A percentile compares a stretch with the other conserved stretches of the same genome.
phyloP scores from a whole-genome alignment of 2,888 invertebrate species.

The Zaprionus bogoriensis region DNA sequence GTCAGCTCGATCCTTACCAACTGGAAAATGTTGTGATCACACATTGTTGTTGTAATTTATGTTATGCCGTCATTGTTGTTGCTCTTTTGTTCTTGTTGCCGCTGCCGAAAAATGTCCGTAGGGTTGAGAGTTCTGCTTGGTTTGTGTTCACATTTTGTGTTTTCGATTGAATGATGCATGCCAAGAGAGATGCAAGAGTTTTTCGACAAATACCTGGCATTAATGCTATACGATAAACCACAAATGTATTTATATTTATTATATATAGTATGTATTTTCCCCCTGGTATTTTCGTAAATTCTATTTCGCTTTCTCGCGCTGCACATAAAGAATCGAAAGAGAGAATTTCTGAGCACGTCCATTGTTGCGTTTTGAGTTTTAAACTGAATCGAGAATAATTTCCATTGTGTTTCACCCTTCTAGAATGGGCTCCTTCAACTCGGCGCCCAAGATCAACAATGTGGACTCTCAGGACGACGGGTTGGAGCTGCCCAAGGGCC shows the following conservation, averaged over 20 bases:
- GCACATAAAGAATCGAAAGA: not conserved
- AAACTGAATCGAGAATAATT: not conserved
- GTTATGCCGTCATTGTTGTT: too few species aligned
- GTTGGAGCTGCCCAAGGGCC: conserved; percentile 83
- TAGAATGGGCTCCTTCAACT: conserved; percentile 90
- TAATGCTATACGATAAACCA: too few species aligned
- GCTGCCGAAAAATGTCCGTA: too few species aligned
- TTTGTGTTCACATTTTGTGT: too few species aligned
- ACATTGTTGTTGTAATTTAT: too few species aligned
- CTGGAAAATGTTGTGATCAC: too few species aligned
- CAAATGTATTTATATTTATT: too few species aligned
- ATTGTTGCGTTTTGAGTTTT: conserved; percentile 3
- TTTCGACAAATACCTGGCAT: too few species aligned
- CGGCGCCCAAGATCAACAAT: conserved; percentile 86
- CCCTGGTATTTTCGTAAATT: not conserved
- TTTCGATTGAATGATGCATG: too few species aligned
- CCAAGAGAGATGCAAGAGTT: too few species aligned
- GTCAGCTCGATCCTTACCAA: not conserved
- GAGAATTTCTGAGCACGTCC: not conserved
- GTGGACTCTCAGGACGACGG: conserved; percentile 86
- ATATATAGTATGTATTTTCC: not conserved
- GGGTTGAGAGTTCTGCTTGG: too few species aligned
- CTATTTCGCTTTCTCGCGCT: not conserved
- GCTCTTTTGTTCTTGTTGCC: too few species aligned
- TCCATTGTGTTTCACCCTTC: conserved; percentile 47